Evolutionary conservation across 1,140 invertebrate species (phyloP), one percentile per base, ranked within the genome.

Genomic region (Sitophilus oryzae): DNA sequence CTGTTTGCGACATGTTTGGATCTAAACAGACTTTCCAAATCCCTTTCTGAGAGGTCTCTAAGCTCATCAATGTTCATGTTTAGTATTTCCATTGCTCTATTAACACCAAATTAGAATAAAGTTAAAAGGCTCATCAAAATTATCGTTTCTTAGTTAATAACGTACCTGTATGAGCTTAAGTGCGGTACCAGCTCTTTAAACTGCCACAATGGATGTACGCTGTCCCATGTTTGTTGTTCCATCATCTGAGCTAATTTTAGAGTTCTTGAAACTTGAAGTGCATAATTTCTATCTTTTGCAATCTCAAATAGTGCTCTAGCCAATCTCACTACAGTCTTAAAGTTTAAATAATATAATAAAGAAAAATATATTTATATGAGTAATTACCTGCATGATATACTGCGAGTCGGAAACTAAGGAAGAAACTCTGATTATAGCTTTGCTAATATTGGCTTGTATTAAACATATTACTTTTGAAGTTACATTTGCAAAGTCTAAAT

Each of bases 291-390:
- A 35, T 89, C 79, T 5, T 98, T 71, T 3, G 89, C 89, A 59
- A 98, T 92, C 67, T 99, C 95, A 73, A 98, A 99, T 20, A 98
- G 73, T 0, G 93, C 94, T 43, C 96, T 77, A 9, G 86, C 82
- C 59, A 99, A 94, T 57, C 96, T 77, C 0, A 85, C 81, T 30
- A 91, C 86, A 72, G 98, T 99, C 84, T 96, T 37, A 63, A 70
- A 20, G 11, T n/a, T n/a, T n/a, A n/a, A n/a, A n/a, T n/a, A n/a
- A n/a, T n/a, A n/a, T n/a, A n/a, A n/a, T n/a, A n/a, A n/a, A n/a
- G n/a, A n/a, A n/a, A n/a, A n/a, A n/a, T n/a, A n/a, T n/a, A n/a
- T n/a, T n/a, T n/a, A n/a, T n/a, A n/a, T n/a, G n/a, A n/a, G n/a
- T n/a, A n/a, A n/a, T 68, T 76, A 92, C 90, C 79, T 91, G 91